These are phyloP conservation scores for Macrosteles quadrilineatus DNA, from an alignment of 1,140 invertebrate genomes.

Conservation along the genomic window DNA sequence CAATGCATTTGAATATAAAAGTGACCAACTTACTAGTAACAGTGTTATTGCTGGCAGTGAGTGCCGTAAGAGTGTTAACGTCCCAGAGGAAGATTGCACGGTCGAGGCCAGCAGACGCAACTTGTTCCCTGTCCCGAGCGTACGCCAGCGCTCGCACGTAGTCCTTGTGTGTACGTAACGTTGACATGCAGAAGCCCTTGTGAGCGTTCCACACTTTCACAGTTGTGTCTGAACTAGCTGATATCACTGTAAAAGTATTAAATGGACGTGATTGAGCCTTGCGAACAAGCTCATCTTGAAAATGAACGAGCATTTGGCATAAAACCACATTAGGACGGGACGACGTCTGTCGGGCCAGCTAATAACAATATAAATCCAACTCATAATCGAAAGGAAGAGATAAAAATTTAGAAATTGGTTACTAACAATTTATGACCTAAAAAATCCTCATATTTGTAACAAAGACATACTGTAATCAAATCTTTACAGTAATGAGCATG, in stretches of 20 bases:
- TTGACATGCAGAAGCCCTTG: constrained; percentile 99
- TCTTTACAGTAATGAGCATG: too few species aligned
- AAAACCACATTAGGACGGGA: too few species aligned
- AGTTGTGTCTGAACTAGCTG: constrained; percentile 98
- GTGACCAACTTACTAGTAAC: constrained; percentile 93
- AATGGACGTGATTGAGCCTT: too few species aligned
- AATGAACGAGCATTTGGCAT: too few species aligned
- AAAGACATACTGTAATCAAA: too few species aligned
- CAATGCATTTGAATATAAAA: too few species aligned
- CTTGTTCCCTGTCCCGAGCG: constrained; percentile 96
- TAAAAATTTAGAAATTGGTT: too few species aligned
- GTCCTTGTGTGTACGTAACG: constrained; percentile 96
- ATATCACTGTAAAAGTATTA: constrained; percentile 84
- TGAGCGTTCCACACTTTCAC: constrained; percentile 99
- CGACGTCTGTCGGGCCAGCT: too few species aligned
- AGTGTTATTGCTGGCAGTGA: constrained; percentile 98
- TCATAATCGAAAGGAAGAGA: background rate
- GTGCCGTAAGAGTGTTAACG: constrained; percentile 95
- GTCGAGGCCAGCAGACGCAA: constrained; percentile 97
- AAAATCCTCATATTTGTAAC: too few species aligned
- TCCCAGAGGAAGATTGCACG: constrained; percentile 98
- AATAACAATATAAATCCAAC: constrained; percentile 26
- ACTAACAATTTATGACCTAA: too few species aligned
- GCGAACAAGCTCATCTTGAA: too few species aligned
- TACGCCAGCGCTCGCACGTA: constrained; percentile 98